Evolutionary conservation across 2,888 invertebrate species (phyloP).

Genomic region (Lepidocyrtinus sp.): DNA sequence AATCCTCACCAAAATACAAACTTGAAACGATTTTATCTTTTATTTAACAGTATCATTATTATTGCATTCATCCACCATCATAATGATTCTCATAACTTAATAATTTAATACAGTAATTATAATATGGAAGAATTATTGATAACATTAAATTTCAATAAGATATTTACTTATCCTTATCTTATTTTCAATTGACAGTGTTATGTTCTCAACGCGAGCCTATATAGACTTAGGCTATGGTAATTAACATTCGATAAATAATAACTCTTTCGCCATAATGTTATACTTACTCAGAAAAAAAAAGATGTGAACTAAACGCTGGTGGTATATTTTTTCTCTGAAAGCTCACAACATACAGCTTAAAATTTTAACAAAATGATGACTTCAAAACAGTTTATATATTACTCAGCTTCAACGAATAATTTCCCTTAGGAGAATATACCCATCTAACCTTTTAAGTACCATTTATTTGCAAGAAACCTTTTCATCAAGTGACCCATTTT

Average conservation of each 20-base stretch:
- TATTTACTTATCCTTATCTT: slow-evolving; percentile 11
- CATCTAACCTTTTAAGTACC: too few relatives aligned
- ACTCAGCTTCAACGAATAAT: neutral
- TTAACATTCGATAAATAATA: neutral
- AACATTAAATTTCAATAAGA: slow-evolving; percentile 27
- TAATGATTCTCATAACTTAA: slow-evolving; percentile 24
- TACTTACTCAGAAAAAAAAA: neutral
- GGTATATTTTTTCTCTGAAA: slow-evolving; percentile 52
- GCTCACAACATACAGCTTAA: slow-evolving; percentile 48
- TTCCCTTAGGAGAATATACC: too few relatives aligned
- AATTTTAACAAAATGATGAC: neutral
- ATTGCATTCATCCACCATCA: slow-evolving; percentile 45
- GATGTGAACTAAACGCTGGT: slow-evolving; percentile 58
- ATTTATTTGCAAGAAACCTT: too few relatives aligned
- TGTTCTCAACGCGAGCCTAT: slow-evolving; percentile 18
- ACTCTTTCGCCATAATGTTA: slow-evolving; percentile 7
- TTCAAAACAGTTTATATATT: neutral
- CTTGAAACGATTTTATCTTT: slow-evolving; percentile 5
- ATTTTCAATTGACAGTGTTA: slow-evolving; percentile 11
- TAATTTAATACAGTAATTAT: slow-evolving; percentile 27
- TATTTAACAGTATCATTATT: slow-evolving; percentile 26
- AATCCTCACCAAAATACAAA: slow-evolving; percentile 19
- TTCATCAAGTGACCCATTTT: slow-evolving; percentile 6
- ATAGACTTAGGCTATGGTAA: slow-evolving; percentile 1
- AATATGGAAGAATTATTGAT: slow-evolving; percentile 45